Evolutionary conservation across 2,113 vertebrate species (phyloP).

Genomic region (Fukomys damarensis): DNA sequence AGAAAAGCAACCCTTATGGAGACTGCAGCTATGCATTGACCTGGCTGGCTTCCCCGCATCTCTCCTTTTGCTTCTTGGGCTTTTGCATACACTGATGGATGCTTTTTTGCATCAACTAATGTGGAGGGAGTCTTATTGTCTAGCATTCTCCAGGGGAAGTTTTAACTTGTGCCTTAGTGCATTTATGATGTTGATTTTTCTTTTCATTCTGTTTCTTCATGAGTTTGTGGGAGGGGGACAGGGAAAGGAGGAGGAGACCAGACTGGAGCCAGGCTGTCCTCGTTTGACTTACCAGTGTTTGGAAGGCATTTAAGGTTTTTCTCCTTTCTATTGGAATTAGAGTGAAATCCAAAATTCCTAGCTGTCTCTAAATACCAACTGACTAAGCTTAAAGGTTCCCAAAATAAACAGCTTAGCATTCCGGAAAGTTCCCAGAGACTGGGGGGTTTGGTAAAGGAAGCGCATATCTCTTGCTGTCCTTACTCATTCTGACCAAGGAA

Average conservation of each 20-base stretch:
- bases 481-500: background rate
- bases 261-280: slow-evolving; percentile 76
- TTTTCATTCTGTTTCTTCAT: slow-evolving; percentile 52
- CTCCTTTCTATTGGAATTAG: slow-evolving; percentile 74
- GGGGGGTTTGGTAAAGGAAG: slow-evolving; percentile 42
- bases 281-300: slow-evolving; percentile 76
- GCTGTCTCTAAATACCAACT: slow-evolving; percentile 83
- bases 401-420: slow-evolving; percentile 83
- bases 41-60: background rate
- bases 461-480: slow-evolving; percentile 35
- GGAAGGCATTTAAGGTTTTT: slow-evolving; percentile 72
- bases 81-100: background rate
- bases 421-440: slow-evolving; percentile 72
- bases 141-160: slow-evolving; percentile 41
- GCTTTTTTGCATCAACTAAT: background rate
- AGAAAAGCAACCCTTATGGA: background rate
- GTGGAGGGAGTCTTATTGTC: slow-evolving; percentile 52
- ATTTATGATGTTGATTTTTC: slow-evolving; percentile 41
- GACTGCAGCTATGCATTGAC: background rate
- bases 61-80: background rate
- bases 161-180: slow-evolving; percentile 30
- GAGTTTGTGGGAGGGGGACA: background rate
- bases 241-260: background rate
- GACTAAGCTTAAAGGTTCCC: slow-evolving; percentile 80
- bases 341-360: slow-evolving; percentile 81